Evolutionary conservation across 2,888 invertebrate species (phyloP).

Genomic region (Megaustenia siamemsis): DNA sequence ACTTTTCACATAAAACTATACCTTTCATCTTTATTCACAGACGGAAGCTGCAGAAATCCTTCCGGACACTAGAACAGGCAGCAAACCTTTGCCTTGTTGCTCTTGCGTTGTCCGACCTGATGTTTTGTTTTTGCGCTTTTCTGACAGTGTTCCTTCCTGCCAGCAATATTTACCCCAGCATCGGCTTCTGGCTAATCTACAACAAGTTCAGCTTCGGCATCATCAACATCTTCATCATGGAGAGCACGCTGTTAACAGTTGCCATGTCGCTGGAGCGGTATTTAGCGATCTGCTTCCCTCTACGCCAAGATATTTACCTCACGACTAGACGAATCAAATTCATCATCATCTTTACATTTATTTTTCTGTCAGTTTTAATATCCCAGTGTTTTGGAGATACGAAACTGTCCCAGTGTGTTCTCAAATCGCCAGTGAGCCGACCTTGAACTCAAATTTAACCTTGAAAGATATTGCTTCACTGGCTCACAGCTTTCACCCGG

Average conservation of each 20-base stretch:
- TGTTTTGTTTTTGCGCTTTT: constrained; percentile 82
- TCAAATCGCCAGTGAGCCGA: no score
- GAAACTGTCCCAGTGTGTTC: constrained; percentile 57
- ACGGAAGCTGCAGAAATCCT: constrained; percentile 73
- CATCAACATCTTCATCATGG: constrained; percentile 82
- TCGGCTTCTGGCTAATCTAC: constrained; percentile 71
- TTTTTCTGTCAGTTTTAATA: constrained; percentile 86
- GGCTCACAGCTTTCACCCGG: neutral
- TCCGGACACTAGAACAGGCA: constrained; percentile 87
- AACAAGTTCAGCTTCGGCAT: constrained; percentile 71
- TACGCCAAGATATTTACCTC: constrained; percentile 85
- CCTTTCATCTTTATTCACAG: neutral
- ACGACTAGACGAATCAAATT: constrained; percentile 83
- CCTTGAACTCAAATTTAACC: neutral
- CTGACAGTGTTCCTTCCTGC: constrained; percentile 80
- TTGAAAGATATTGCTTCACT: neutral
- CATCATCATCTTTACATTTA: constrained; percentile 85
- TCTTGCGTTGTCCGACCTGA: constrained; percentile 88
- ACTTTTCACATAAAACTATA: neutral
- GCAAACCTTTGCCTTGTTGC: constrained; percentile 88
- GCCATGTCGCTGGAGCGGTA: constrained; percentile 88
- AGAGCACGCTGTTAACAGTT: constrained; percentile 88
- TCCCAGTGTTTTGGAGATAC: constrained; percentile 82
- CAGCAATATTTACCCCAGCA: constrained; percentile 83
- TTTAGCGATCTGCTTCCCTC: constrained; percentile 88